These are phyloP conservation scores for Caenorhabditis remanei DNA, from an alignment of 1,140 invertebrate species.

Conservation along the genomic window DNA sequence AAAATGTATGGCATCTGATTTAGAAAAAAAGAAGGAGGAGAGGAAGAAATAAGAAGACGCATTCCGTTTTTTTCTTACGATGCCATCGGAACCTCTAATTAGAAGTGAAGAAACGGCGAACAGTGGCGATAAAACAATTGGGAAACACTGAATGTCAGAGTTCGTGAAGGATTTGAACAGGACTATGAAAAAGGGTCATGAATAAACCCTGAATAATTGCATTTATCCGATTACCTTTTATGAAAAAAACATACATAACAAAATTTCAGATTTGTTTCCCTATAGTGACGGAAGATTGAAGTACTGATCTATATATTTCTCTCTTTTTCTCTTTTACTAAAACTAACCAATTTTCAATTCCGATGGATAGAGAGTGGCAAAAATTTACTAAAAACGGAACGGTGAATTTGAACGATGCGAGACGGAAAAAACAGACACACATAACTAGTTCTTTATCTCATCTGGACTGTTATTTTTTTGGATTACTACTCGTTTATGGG, in stretches of 20 bases:
- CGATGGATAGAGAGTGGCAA: neutral
- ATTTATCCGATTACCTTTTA: constrained; percentile 57
- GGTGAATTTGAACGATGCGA: neutral
- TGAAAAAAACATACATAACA: constrained; percentile 35
- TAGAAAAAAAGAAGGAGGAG: constrained; percentile 11
- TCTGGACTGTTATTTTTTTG: constrained; percentile 12
- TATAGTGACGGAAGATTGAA: neutral
- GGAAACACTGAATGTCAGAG: constrained; percentile 4
- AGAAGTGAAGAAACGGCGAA: neutral
- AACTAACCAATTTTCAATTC: constrained; percentile 9
- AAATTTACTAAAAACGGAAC: constrained; percentile 36
- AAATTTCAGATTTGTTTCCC: constrained; percentile 4
- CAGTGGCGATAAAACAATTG: neutral
- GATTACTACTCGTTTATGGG: constrained; percentile 8
- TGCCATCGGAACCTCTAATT: constrained; percentile 51
- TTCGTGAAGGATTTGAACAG: constrained; percentile 11
- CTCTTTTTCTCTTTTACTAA: neutral
- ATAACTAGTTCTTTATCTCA: constrained; percentile 41
- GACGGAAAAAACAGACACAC: neutral
- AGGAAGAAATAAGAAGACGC: neutral
- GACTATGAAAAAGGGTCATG: constrained; percentile 41
- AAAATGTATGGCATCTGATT: constrained; percentile 55
- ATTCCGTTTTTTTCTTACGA: constrained; percentile 27
- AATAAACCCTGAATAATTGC: constrained; percentile 64
- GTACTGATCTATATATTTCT: neutral